These are phyloP conservation scores for Eremophila alpestris DNA, from an alignment of 2,797 vertebrate species.

Conservation along the genomic window DNA sequence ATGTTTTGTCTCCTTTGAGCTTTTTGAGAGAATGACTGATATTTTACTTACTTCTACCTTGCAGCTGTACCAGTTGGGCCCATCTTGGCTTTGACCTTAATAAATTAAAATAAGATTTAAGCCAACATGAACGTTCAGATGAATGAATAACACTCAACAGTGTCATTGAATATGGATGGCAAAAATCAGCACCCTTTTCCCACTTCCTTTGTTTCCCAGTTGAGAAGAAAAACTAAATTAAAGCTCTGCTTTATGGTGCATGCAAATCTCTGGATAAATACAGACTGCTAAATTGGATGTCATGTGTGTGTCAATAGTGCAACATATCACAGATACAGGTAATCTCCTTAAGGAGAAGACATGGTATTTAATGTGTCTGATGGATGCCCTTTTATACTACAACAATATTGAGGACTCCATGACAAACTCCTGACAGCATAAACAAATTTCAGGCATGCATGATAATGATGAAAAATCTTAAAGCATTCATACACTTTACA, in stretches of 20 bases:
- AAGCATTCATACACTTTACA: neutral
- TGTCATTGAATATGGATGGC: constrained; percentile 12
- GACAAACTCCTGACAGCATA: constrained; percentile 12
- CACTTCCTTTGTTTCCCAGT: neutral
- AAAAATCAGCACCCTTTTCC: constrained; percentile 1
- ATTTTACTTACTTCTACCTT: constrained; percentile 3
- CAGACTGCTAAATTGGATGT: neutral
- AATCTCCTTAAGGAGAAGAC: constrained; percentile 28
- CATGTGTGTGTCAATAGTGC: neutral
- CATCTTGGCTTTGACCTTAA: neutral
- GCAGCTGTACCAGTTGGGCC: neutral
- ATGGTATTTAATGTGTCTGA: neutral
- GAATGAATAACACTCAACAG: neutral
- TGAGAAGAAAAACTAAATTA: constrained; percentile 40
- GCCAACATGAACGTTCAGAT: neutral
- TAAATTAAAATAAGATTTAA: constrained; percentile 7
- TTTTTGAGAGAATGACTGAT: neutral
- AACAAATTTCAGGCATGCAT: neutral
- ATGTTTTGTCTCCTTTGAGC: neutral
- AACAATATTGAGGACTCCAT: neutral
- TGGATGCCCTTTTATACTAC: neutral
- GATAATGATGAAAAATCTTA: constrained; percentile 19
- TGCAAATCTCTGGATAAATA: constrained; percentile 29
- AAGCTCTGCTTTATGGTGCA: constrained; percentile 50
- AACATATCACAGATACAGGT: neutral